phyloP scores from a whole-genome alignment of 2,888 invertebrate genomes.

The Phania funesta region DNA sequence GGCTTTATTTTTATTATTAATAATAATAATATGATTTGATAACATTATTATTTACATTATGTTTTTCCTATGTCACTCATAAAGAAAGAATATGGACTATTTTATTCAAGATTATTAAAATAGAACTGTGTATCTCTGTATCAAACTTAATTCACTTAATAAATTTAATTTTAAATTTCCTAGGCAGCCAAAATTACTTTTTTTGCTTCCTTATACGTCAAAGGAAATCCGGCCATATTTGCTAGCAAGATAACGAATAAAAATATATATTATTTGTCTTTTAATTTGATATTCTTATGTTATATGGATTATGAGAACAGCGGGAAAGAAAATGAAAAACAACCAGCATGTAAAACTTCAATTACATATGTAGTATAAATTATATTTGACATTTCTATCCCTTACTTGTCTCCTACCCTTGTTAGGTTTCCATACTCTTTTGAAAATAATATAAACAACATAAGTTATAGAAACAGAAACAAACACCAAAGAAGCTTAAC shows the following conservation, averaged over 20 bases:
- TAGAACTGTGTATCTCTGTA: too few species aligned
- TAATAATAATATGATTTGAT: too few species aligned
- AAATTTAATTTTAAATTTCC: too few species aligned
- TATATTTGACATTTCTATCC: too few species aligned
- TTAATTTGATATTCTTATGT: slow-evolving; percentile 44
- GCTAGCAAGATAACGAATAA: slow-evolving; percentile 13
- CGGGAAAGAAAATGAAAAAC: not conserved
- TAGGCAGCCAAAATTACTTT: not conserved
- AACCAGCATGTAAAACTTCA: not conserved
- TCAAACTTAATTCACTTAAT: too few species aligned
- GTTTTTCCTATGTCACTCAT: too few species aligned
- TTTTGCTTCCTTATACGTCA: not conserved
- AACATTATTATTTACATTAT: too few species aligned
- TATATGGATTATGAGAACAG: not conserved
- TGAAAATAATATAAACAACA: not conserved
- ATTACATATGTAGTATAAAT: not conserved
- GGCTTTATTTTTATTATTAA: too few species aligned
- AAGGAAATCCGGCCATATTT: slow-evolving; percentile 37
- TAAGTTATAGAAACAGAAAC: not conserved
- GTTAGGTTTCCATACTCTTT: not conserved
- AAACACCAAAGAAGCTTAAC: slow-evolving; percentile 38
- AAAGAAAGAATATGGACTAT: too few species aligned
- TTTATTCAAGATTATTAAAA: too few species aligned
- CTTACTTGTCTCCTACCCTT: too few species aligned
- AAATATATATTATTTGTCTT: slow-evolving; percentile 29